Evolutionary conservation across 2,113 vertebrate species (phyloP).

Genomic region (Galbula dea): DNA sequence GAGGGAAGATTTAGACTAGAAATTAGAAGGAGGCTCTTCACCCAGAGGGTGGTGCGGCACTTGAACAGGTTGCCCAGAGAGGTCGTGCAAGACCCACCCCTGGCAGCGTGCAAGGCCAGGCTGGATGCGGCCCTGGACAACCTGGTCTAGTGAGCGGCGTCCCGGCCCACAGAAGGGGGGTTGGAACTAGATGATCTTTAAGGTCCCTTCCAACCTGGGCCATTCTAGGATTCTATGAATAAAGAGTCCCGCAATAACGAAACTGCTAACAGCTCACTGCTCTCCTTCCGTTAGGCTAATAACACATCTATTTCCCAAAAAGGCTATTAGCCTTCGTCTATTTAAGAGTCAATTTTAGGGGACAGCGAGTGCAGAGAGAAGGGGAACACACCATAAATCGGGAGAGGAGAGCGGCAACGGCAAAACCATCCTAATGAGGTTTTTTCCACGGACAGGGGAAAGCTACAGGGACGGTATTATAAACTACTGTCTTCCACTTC

Average conservation of each 20-base stretch:
- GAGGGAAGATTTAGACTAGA: too few relatives aligned
- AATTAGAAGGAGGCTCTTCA: too few relatives aligned
- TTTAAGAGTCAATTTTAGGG: neutral
- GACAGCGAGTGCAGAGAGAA: neutral
- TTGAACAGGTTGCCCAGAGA: too few relatives aligned
- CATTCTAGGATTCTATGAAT: too few relatives aligned
- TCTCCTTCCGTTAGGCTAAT: neutral
- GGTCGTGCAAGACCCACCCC: too few relatives aligned
- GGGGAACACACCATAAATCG: neutral
- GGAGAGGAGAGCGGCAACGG: neutral
- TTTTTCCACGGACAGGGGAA: neutral
- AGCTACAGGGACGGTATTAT: neutral
- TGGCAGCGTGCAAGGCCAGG: too few relatives aligned
- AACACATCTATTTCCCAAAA: neutral
- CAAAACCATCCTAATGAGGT: neutral
- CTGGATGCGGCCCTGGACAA: too few relatives aligned
- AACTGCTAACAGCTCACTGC: neutral
- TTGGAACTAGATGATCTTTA: too few relatives aligned
- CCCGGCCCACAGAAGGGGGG: too few relatives aligned
- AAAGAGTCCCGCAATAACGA: neutral
- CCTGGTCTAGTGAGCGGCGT: too few relatives aligned
- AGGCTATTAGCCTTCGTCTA: neutral
- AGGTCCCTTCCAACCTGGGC: too few relatives aligned
- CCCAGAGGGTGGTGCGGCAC: too few relatives aligned
- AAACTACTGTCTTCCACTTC: neutral